These are phyloP conservation scores for Cyclina sinensis DNA, from an alignment of 1,140 invertebrate genomes.

Conservation along the genomic window DNA sequence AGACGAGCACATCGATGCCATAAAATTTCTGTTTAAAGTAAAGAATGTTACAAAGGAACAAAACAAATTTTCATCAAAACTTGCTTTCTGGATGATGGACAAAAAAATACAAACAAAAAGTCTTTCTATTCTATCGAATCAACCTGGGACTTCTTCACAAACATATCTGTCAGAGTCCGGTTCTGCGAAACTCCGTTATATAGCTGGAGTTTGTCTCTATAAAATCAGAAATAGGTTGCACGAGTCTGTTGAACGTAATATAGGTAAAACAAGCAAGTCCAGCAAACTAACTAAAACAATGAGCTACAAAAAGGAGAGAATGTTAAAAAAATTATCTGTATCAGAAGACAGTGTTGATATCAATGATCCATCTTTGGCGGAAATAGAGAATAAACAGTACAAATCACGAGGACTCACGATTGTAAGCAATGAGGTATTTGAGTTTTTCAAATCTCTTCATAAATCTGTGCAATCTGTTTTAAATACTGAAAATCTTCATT, in stretches of 20 bases:
- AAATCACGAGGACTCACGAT: not conserved
- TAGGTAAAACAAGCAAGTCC: not conserved
- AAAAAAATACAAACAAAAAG: not conserved
- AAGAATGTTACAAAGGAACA: not conserved
- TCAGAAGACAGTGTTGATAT: not conserved
- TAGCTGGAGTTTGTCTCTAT: not conserved
- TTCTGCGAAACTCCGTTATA: not conserved
- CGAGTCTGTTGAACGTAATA: not conserved
- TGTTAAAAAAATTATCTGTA: not conserved
- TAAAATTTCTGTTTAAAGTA: not conserved
- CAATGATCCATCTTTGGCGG: not conserved
- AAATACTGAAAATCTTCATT: not conserved
- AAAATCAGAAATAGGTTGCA: not conserved
- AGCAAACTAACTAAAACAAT: not conserved
- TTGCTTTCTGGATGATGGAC: too few relatives aligned
- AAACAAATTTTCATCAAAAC: not conserved
- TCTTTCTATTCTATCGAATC: not conserved
- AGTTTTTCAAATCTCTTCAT: not conserved
- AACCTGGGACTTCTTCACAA: too few relatives aligned
- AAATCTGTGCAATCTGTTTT: too few relatives aligned
- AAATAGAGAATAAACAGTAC: not conserved
- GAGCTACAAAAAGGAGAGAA: not conserved
- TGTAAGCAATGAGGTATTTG: not conserved
- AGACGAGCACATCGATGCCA: not conserved
- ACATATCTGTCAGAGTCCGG: not conserved